Percentiles rank a stretch among this genome's conserved stretches.
phyloP scores from a whole-genome alignment of 2,113 vertebrate genomes.

The Neodontobutis hainanensis region DNA sequence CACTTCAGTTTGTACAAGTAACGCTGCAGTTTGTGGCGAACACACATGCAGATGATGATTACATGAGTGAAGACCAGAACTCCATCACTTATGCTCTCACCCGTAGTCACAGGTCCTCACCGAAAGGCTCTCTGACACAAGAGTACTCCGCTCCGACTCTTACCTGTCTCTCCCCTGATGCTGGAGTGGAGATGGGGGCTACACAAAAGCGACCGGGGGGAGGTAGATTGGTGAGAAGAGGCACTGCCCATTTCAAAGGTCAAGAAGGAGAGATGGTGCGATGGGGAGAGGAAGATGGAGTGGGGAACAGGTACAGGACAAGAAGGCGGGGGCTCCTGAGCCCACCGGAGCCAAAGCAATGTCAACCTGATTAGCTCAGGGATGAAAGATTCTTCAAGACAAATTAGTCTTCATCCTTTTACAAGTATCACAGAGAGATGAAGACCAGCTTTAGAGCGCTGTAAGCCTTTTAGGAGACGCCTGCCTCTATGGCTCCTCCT shows the following conservation, averaged over 20 bases:
- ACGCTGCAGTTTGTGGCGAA: slow-evolving; percentile 83
- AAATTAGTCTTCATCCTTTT: slow-evolving; percentile 82
- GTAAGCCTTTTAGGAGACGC: slow-evolving; percentile 81
- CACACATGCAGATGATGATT: slow-evolving; percentile 91
- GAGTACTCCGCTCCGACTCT: slow-evolving; percentile 64
- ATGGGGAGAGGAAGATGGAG: slow-evolving; percentile 54
- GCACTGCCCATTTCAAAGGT: slow-evolving; percentile 75
- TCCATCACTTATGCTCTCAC: slow-evolving; percentile 53
- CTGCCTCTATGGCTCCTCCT: slow-evolving; percentile 63
- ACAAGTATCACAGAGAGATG: slow-evolving; percentile 65
- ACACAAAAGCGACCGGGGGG: slow-evolving; percentile 67
- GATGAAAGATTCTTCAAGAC: slow-evolving; percentile 75
- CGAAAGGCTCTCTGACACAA: slow-evolving; percentile 82
- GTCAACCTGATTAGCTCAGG: slow-evolving; percentile 81
- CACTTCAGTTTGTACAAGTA: slow-evolving; percentile 41
- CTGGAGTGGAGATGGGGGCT: slow-evolving; percentile 66
- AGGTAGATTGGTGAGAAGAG: slow-evolving; percentile 74
- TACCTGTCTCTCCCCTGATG: slow-evolving; percentile 68
- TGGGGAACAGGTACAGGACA: slow-evolving; percentile 16
- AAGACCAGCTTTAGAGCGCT: slow-evolving; percentile 66
- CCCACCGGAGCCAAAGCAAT: no score
- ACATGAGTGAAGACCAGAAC: slow-evolving; percentile 74
- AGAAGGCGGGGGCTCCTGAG: slow-evolving; percentile 25
- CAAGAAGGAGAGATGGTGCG: slow-evolving; percentile 72
- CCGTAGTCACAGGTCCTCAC: slow-evolving; percentile 45